phyloP scores from a whole-genome alignment of 2,113 vertebrate genomes.

The Rhea americana region DNA sequence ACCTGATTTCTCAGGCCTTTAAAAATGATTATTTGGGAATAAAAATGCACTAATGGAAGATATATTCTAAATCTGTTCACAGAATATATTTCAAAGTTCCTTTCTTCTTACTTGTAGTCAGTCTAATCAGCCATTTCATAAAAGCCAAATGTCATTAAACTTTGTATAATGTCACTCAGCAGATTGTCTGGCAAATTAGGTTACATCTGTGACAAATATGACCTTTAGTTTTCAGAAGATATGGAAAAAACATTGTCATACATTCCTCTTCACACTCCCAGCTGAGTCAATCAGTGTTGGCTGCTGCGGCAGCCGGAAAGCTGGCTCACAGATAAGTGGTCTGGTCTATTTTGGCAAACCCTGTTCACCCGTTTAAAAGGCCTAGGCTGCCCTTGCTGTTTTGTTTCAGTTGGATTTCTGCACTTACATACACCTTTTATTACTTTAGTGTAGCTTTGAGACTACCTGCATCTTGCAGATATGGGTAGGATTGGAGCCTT shows the following conservation, averaged over 20 bases:
- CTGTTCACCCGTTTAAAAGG: neutral
- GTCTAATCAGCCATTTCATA: neutral
- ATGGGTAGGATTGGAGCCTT: neutral
- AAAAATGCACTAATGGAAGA: neutral
- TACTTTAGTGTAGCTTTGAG: neutral
- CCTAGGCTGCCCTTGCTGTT: neutral
- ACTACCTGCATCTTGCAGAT: neutral
- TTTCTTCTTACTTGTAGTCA: neutral
- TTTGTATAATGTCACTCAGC: neutral
- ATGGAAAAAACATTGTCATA: neutral
- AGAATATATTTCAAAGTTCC: neutral
- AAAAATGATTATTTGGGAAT: neutral
- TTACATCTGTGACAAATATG: neutral
- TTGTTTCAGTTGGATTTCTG: neutral
- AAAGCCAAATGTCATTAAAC: neutral
- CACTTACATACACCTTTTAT: neutral
- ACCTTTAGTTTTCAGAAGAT: neutral
- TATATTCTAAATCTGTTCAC: neutral
- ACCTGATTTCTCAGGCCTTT: neutral
- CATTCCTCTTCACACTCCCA: neutral
- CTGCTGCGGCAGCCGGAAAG: neutral
- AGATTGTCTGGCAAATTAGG: neutral
- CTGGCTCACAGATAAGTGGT: neutral
- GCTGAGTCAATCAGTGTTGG: neutral
- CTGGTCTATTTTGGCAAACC: neutral